These are phyloP conservation scores for Drosophila bocqueti DNA, from an alignment of 1,140 invertebrate species.

Conservation along the genomic window DNA sequence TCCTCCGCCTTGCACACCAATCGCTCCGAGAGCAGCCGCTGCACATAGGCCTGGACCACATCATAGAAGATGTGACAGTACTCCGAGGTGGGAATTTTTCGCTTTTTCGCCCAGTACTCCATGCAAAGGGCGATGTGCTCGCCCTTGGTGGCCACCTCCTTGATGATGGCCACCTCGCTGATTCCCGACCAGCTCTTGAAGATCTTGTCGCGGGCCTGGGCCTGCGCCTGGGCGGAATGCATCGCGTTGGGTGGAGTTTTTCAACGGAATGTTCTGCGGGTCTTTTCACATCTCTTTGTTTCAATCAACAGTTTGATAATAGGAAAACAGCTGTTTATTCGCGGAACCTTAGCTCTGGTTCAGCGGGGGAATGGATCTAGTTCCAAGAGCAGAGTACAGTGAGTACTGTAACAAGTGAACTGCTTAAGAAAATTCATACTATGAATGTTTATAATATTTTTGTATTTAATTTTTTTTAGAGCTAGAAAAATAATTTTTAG, in stretches of 20 bases:
- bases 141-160: conserved; percentile 84
- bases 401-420: not conserved
- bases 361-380: not conserved
- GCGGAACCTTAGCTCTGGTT: not conserved
- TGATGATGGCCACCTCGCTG: conserved; percentile 75
- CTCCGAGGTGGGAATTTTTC: conserved; percentile 61
- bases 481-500: not conserved
- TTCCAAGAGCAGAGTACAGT: not conserved
- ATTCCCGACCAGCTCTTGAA: conserved; percentile 78
- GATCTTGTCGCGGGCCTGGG: conserved; percentile 72
- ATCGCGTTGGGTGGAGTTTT: conserved; percentile 38
- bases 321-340: conserved; percentile 23
- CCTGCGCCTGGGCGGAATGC: conserved; percentile 62
- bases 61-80: conserved; percentile 76
- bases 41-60: conserved; percentile 79
- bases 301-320: conserved; percentile 48
- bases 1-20: conserved; percentile 81
- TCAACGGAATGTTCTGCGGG: conserved; percentile 30
- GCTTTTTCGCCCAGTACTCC: conserved; percentile 75
- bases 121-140: conserved; percentile 78
- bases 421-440: not conserved
- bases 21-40: conserved; percentile 75
- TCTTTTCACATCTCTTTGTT: conserved; percentile 65
- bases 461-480: not conserved
- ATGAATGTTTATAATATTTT: too few species aligned